These are phyloP conservation scores for Sebastes schlegelii DNA, from an alignment of 2,113 vertebrate genomes.

Conservation along the genomic window DNA sequence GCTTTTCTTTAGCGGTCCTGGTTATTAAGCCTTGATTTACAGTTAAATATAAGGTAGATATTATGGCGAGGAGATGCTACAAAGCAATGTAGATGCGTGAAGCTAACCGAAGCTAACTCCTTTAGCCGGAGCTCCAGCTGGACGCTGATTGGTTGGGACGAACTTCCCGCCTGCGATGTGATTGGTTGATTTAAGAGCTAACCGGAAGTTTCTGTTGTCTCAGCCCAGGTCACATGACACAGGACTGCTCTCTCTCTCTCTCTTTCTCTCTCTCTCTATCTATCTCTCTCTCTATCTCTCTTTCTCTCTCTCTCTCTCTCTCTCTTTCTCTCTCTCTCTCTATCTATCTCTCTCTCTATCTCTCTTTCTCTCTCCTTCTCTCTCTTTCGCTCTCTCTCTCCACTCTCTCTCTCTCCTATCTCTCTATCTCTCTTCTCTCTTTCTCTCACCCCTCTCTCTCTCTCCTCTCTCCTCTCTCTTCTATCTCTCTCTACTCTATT, in stretches of 20 bases:
- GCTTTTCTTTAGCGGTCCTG: accelerated
- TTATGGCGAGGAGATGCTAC: neutral
- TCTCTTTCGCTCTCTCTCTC: too few relatives aligned
- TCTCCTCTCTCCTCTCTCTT: neutral
- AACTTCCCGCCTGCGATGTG: slow-evolving; percentile 67
- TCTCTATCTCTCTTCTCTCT: neutral
- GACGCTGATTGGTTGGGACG: slow-evolving; percentile 72
- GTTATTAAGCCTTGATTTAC: neutral
- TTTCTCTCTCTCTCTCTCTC: neutral
- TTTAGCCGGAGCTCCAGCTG: accelerated
- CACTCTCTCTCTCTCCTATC: neutral
- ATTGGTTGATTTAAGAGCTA: slow-evolving; percentile 59
- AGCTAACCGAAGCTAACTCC: slow-evolving; percentile 41
- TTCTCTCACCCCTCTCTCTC: too few relatives aligned
- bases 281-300: neutral
- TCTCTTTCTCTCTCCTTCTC: too few relatives aligned
- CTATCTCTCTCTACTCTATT: neutral
- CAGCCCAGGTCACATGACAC: slow-evolving; percentile 35
- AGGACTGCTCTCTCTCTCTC: neutral
- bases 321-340: neutral
- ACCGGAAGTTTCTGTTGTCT: slow-evolving; percentile 46
- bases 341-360: too few relatives aligned
- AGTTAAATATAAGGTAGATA: neutral
- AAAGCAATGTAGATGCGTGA: slow-evolving; percentile 14
- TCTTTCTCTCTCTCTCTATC: too few relatives aligned